Percentiles rank a stretch among this genome's conserved stretches.
These are phyloP conservation scores for Tupiocoris notatus DNA, from an alignment of 2,888 invertebrate species.

Conservation along the genomic window DNA sequence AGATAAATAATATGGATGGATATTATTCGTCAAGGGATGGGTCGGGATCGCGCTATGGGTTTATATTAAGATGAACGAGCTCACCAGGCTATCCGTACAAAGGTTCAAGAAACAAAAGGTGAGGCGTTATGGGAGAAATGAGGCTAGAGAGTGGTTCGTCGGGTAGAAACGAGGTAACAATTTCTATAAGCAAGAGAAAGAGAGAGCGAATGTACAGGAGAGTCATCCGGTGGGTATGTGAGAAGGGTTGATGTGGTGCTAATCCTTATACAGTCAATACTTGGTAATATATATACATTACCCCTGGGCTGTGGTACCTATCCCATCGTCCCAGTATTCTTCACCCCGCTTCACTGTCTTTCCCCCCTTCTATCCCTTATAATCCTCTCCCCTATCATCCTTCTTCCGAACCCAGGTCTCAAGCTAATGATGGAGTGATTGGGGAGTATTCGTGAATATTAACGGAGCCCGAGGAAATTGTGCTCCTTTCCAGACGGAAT, in stretches of 20 bases:
- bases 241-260: constrained; percentile 17
- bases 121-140: constrained; percentile 27
- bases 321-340: not conserved
- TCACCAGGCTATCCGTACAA: constrained; percentile 26
- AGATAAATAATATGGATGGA: constrained; percentile 48
- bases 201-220: not conserved
- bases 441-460: constrained; percentile 45
- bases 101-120: constrained; percentile 44
- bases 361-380: constrained; percentile 39
- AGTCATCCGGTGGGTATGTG: not conserved
- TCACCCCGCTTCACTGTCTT: constrained; percentile 4
- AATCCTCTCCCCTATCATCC: constrained; percentile 31
- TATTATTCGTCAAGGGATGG: constrained; percentile 43
- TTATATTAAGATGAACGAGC: constrained; percentile 47
- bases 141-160: not conserved
- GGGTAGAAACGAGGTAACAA: not conserved
- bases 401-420: not conserved
- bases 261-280: constrained; percentile 45
- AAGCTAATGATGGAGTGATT: constrained; percentile 43
- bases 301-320: not conserved
- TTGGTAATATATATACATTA: constrained; percentile 44
- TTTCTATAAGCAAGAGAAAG: not conserved
- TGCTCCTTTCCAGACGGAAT: constrained; percentile 42
- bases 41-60: constrained; percentile 30
- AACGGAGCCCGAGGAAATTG: constrained; percentile 42